Evolutionary conservation across 2,113 vertebrate genomes (phyloP), one percentile per base, ranked within the genome.

Genomic region (Brachionichthys hirsutus): DNA sequence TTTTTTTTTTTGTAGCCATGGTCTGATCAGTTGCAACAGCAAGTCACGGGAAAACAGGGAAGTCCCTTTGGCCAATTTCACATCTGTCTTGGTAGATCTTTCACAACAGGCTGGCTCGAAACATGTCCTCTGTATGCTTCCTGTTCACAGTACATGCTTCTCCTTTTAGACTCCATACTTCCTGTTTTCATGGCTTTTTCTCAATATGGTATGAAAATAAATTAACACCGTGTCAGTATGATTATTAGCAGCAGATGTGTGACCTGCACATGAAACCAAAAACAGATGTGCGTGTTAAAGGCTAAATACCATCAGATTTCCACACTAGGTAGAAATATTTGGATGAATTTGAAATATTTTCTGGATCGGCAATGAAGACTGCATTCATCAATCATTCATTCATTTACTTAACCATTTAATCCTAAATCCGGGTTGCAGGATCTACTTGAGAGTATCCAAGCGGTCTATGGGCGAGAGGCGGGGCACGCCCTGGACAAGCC

Each of bases 31-130:
- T 75, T 75, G 17, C 55, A 67, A 55, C 17, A 43, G 40, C 24
- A 3, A 35, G 63, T 77, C 8, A 1, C 1, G 65, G 63, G 67
- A 84, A 72, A 42, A 48, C 18, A 66, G 83, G 63, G 88, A 89
- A 85, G 80, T 82, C 88, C 87, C 84, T 49, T 75, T 45, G 57
- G 71, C 53, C 56, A 73, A 84, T 87, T 89, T 89, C 84, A 89
- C 84, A 89, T 87, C 87, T 84, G 79, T 62, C 11, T 84, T 86
- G 40, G 66, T 40, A 59, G 55, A 57, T 85, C 74, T 88, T 88
- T 89, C 85, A 82, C 76, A 88, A 85, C 72, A 67, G 59, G 15
- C 74, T 19, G 70, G 67, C 61, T 74, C 70, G 67, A 30, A 30
- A 30, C 75, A 75, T 83, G 78, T 82, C 60, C 55, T 43, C 22